phyloP scores from a whole-genome alignment of 2,888 invertebrate genomes.

The Protula sp. region DNA sequence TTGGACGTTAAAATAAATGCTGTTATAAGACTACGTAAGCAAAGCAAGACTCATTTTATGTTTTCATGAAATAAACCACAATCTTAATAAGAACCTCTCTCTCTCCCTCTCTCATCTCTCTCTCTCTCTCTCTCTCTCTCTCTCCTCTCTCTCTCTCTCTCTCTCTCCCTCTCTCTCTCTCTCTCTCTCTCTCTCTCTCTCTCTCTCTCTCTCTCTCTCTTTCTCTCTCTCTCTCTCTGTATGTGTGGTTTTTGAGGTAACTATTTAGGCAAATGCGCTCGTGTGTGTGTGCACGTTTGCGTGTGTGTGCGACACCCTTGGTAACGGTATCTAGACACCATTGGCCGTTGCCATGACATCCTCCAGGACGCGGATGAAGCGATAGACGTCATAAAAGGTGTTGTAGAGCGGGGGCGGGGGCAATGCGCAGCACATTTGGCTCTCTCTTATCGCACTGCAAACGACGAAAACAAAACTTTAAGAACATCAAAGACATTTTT shows the following conservation, averaged over 20 bases:
- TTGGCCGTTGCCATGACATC: slow-evolving; percentile 5
- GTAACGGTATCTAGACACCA: neutral
- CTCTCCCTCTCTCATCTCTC: no score
- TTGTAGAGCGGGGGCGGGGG: slow-evolving; percentile 59
- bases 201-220: neutral
- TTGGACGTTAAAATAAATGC: no score
- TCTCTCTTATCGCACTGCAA: slow-evolving; percentile 58
- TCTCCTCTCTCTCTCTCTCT: neutral
- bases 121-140: neutral
- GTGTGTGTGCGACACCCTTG: neutral
- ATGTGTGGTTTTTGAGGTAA: neutral
- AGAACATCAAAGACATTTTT: neutral
- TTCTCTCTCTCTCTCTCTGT: neutral
- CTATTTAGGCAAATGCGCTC: no score
- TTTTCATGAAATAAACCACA: no score
- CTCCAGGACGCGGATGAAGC: slow-evolving; percentile 43
- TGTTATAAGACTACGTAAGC: no score
- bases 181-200: neutral
- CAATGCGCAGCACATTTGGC: slow-evolving; percentile 57
- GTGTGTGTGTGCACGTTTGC: no score
- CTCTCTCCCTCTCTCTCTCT: neutral
- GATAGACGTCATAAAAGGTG: slow-evolving; percentile 56
- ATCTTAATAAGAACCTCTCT: no score
- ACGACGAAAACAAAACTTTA: neutral
- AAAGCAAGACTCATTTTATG: no score